phyloP scores from a whole-genome alignment of 2,888 invertebrate genomes.

The Sphaeridia pumilis region DNA sequence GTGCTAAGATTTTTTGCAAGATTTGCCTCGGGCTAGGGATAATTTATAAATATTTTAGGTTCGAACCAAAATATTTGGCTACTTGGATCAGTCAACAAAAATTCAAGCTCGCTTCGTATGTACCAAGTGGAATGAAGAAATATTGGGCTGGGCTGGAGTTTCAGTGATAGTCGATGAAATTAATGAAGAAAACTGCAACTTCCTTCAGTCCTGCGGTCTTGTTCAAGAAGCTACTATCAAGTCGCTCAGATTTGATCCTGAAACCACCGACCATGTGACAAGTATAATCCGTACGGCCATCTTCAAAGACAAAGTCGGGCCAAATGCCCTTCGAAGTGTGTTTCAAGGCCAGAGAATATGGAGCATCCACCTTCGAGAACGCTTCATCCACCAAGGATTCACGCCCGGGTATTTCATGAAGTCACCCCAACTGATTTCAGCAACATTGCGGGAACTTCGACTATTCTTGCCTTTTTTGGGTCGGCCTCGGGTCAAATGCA shows the following conservation, averaged over 20 bases:
- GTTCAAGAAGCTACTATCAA: not conserved
- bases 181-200: not conserved
- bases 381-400: constrained; percentile 7
- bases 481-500: not conserved
- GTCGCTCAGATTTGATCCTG: not conserved
- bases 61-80: not conserved
- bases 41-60: constrained; percentile 6
- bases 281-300: not conserved
- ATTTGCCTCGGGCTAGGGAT: too few species aligned
- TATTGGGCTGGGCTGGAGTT: constrained; percentile 3
- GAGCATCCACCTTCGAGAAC: not conserved
- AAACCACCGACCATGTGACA: not conserved
- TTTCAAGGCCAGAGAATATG: not conserved
- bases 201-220: not conserved
- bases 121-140: constrained; percentile 4
- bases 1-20: too few species aligned
- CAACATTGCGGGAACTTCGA: not conserved
- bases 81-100: not conserved
- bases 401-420: not conserved
- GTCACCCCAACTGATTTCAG: not conserved
- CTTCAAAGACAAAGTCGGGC: not conserved
- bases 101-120: not conserved
- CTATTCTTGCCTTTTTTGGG: constrained; percentile 1
- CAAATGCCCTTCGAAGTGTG: not conserved
- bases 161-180: not conserved